Base-by-base conservation (phyloP, 2,113 vertebrate species). In the Opisthocomus hoazin region DNA sequence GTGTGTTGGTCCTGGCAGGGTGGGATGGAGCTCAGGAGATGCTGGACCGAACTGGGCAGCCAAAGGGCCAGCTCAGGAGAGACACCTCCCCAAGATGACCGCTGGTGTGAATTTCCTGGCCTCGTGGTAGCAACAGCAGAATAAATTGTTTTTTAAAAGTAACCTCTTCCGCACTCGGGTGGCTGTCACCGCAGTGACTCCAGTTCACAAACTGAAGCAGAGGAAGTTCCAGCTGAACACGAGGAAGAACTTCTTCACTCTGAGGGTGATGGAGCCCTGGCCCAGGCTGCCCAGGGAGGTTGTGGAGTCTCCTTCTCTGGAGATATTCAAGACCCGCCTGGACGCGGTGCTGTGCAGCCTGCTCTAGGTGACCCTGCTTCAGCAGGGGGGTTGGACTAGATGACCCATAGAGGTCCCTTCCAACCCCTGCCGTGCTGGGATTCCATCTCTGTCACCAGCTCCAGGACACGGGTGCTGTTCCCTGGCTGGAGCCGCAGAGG, bases 51-150 rank as follows among this genome's bases (percentile, higher is more conserved):
- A 82, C 8, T 45, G 41, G 39, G n/a, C 12, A 24, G 34, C 21
- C 11, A 6, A 48, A 78, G 39, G 15, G 9, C 4, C 15, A 21
- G 56, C 7, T 61, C 22, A 29, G 50, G 17, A 50, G 29, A 9
- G 41, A 82, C n/a, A 29, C 14, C 39, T 87, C 12, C 69, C 65
- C 54, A 46, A 4, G 17, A 30, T 63, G 15, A 30, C 13, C 60
- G 48, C 71, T 65, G 63, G 30, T 34, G n/a, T 20, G 50, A 24
- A 18, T 50, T 50, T 50, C 45, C 57, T 10, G 29, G 7, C 37
- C 45, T 73, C 0, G 0, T 8, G 16, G 26, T 6, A 60, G 30
- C 32, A 56, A 43, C 9, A 69, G 29, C n/a, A 84, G 37, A 89
- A 85, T 32, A 53, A 92, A 53, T 0, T 51, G 10, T 3, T 43